Conservation (phyloP, 2,797 vertebrate genomes). For the Lepilemur septentrionalis region DNA sequence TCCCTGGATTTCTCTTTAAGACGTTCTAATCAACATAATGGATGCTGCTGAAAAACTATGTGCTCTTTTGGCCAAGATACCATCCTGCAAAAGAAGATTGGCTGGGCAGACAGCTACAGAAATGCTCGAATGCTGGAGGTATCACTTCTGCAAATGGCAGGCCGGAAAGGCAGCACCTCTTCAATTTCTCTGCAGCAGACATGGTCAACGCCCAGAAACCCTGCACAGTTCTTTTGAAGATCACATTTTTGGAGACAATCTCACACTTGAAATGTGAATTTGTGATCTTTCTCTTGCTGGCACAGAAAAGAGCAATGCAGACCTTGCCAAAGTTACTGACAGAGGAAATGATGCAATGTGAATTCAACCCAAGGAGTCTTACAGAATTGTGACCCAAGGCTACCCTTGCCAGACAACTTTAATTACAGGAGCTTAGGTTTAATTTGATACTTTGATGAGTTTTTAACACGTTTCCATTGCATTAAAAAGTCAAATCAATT, state of each 20-base stretch:
- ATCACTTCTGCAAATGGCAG: neutral
- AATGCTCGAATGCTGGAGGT: accelerated
- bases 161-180: neutral
- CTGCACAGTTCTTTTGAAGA: neutral
- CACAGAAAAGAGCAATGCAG: neutral
- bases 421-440: neutral
- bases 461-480: neutral
- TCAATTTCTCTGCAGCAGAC: neutral
- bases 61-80: neutral
- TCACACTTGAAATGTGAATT: neutral
- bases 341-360: neutral
- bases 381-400: neutral
- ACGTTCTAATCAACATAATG: neutral
- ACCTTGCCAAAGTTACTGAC: neutral
- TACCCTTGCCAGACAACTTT: neutral
- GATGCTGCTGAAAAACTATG: neutral
- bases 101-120: neutral
- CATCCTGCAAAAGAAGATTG: neutral
- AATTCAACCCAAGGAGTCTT: neutral
- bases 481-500: neutral
- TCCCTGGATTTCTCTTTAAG: neutral
- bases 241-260: neutral
- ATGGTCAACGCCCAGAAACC: neutral
- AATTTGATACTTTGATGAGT: neutral
- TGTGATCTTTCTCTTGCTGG: neutral